phyloP scores from a whole-genome alignment of 2,888 invertebrate species.

The Temnothorax unifasciatus region DNA sequence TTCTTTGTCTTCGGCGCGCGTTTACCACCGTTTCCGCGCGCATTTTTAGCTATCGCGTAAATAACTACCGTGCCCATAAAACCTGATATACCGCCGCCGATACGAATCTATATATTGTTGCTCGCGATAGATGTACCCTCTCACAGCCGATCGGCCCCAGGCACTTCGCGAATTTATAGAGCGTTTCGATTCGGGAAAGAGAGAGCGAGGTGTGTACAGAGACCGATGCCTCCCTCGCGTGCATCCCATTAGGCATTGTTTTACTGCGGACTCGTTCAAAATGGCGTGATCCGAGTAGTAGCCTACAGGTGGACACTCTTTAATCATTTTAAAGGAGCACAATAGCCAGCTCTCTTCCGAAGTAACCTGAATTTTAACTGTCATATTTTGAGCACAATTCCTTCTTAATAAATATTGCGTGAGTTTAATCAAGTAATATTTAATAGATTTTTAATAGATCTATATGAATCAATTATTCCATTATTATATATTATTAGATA shows the following conservation, averaged over 20 bases:
- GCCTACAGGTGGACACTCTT: not conserved
- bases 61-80: slow-evolving; percentile 81
- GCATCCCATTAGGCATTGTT: slow-evolving; percentile 43
- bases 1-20: slow-evolving; percentile 64
- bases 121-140: slow-evolving; percentile 73
- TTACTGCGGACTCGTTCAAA: slow-evolving; percentile 19
- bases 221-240: slow-evolving; percentile 50
- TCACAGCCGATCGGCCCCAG: slow-evolving; percentile 63
- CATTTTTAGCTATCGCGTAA: slow-evolving; percentile 82
- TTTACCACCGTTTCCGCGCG: slow-evolving; percentile 80
- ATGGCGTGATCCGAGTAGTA: not conserved
- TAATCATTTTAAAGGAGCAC: not conserved
- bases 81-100: slow-evolving; percentile 81
- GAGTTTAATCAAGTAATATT: not conserved
- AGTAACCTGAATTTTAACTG: not conserved
- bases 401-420: not conserved
- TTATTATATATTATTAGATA: not conserved
- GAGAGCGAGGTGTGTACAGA: slow-evolving; percentile 53
- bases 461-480: not conserved
- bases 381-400: not conserved
- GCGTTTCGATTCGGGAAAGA: slow-evolving; percentile 52
- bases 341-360: not conserved
- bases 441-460: not conserved
- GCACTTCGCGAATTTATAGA: slow-evolving; percentile 69
- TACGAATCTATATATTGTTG: slow-evolving; percentile 82